Evolutionary conservation across 2,888 invertebrate species (phyloP), one percentile per base, ranked within the genome.

Genomic region (Argynnis bischoffii): DNA sequence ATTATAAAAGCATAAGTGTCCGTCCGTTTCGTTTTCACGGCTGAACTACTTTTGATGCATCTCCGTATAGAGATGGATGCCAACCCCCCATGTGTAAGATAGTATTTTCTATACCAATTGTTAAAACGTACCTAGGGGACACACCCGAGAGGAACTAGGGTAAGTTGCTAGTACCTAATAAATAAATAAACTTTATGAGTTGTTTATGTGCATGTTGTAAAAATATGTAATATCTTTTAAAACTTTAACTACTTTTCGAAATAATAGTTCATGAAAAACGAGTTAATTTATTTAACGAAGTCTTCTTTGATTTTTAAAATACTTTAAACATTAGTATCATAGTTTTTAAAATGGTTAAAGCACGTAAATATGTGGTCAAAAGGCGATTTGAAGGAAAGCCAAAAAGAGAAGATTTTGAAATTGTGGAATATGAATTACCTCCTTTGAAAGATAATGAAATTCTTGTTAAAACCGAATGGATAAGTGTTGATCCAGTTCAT

Each of bases 401-500:
- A 0, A 94, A 94, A 74, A 78, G 84, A 31, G 83, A 89, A 0
- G 94, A 95, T 82, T 91, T 94, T 16, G 85, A 93, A 75, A 76
- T 95, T 2, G 92, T 94, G 1, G 94, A 95, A 77, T 93, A 95
- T 76, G 93, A 94, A 53, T 77, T 95, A 31, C 94, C 94, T 6
- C 80, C 92, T 15, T 75, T 95, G 0, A 83, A 94, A 75, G 89
- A 94, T 81, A 95, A 94, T 82, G 95, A 85, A 63, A 76, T 82
- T 46, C 74, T 84, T 2, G 75, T 84, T 16, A 83, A 85, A 64
- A 69, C 78, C 0, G 83, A 82, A 53, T 84, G 78, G 78, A 72
- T 84, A 41, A 84, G 82, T 51, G 84, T 86, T 0, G 85, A 86
- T 64, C 85, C 84, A 0, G 85, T 76, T 67, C 69, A 73, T n/a